Percentiles rank a stretch among this genome's conserved stretches.
phyloP scores from a whole-genome alignment of 2,888 invertebrate species.

The Adelphocoris suturalis region DNA sequence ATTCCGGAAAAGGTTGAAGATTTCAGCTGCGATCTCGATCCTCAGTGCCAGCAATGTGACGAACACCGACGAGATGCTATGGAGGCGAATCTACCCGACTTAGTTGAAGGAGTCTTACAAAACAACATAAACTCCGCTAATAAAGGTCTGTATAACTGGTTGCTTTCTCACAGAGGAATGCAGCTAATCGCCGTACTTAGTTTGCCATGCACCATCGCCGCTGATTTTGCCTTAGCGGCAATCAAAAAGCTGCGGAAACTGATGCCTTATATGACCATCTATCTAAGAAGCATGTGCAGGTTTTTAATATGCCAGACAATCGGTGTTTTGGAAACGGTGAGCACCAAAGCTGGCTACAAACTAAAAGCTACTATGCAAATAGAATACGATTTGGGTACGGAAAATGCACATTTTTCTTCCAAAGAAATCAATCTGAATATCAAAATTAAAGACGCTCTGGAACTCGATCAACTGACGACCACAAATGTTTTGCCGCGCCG shows the following conservation, averaged over 20 bases:
- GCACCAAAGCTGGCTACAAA: conserved; percentile 69
- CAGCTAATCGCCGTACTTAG: conserved; percentile 89
- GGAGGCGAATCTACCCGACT: conserved; percentile 92
- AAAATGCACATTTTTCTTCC: conserved; percentile 79
- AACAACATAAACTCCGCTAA: conserved; percentile 96
- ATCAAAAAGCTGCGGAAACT: conserved; percentile 87
- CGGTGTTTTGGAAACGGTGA: conserved; percentile 42
- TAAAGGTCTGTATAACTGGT: conserved; percentile 93
- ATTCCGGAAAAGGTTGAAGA: conserved; percentile 85
- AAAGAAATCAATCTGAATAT: conserved; percentile 83
- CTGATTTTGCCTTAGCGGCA: conserved; percentile 92
- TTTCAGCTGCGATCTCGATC: conserved; percentile 87
- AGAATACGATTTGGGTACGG: conserved; percentile 77
- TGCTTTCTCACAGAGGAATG: conserved; percentile 91
- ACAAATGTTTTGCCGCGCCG: conserved; percentile 78
- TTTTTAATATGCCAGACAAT: conserved; percentile 82
- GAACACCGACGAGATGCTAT: conserved; percentile 92
- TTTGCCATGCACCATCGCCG: conserved; percentile 92
- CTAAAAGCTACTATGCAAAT: conserved; percentile 50
- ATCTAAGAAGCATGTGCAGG: conserved; percentile 82
- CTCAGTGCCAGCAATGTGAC: conserved; percentile 93
- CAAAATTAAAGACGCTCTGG: conserved; percentile 79
- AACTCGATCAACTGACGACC: conserved; percentile 73
- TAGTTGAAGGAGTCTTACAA: conserved; percentile 93
- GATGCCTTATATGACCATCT: conserved; percentile 85